A percentile compares a stretch with the other conserved stretches of the same genome.
phyloP scores from a whole-genome alignment of 2,797 vertebrate species.

The Florisuga fusca region DNA sequence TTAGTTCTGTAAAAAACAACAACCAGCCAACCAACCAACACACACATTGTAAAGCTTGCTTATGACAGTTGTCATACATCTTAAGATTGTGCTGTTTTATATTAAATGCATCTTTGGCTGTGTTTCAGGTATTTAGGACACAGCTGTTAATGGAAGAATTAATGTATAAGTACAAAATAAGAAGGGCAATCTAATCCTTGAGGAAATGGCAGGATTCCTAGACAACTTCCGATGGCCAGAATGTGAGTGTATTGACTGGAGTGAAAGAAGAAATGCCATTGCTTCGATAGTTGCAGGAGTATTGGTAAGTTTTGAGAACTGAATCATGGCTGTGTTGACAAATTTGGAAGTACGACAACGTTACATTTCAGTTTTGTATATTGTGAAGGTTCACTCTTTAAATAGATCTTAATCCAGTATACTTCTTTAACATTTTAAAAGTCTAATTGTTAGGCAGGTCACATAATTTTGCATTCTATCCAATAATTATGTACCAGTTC shows the following conservation, averaged over 20 bases:
- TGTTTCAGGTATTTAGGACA: conserved; percentile 19
- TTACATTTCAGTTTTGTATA: neutral
- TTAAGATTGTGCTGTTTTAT: fast-evolving
- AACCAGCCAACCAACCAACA: neutral
- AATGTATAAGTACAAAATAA: neutral
- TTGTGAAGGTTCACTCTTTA: neutral
- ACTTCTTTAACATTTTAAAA: neutral
- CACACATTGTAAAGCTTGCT: neutral
- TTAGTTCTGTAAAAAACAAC: neutral
- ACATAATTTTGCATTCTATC: fast-evolving
- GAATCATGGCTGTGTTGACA: neutral
- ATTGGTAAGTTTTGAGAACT: conserved; percentile 79
- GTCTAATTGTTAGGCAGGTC: neutral
- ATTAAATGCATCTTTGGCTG: neutral
- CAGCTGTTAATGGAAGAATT: conserved; percentile 55
- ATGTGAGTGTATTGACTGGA: conserved; percentile 92
- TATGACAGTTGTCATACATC: fast-evolving
- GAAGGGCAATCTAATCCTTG: neutral
- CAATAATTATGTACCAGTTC: neutral
- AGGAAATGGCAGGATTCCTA: conserved; percentile 90
- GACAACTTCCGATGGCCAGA: conserved; percentile 92
- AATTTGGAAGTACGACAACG: neutral
- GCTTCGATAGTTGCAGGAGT: conserved; percentile 88
- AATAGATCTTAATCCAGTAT: too few relatives aligned
- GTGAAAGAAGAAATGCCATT: conserved; percentile 87